A percentile compares a stretch with the other conserved stretches of the same genome.
Conservation (phyloP, 2,113 vertebrate genomes). For the Tetrax tetrax region DNA sequence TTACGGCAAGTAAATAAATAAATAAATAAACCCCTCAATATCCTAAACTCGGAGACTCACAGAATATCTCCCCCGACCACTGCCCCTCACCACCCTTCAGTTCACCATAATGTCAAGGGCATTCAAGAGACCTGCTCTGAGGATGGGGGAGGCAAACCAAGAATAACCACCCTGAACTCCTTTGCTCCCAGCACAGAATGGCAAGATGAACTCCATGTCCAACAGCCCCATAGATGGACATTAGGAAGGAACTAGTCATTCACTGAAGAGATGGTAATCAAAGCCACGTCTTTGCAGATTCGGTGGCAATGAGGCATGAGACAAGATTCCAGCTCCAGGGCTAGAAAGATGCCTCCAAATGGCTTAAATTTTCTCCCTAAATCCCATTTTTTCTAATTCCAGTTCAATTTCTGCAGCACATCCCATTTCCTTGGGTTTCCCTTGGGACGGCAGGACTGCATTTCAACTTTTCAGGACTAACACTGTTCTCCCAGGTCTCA, state of each 20-base stretch:
- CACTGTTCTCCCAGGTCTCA: neutral
- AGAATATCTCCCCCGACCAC: neutral
- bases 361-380: neutral
- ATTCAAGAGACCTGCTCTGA: neutral
- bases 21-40: neutral
- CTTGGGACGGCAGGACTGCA: neutral
- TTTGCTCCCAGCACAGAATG: neutral
- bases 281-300: neutral
- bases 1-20: rapidly evolving
- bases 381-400: neutral
- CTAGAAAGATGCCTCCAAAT: neutral
- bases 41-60: neutral
- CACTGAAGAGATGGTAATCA: neutral
- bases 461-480: neutral
- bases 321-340: neutral
- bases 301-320: neutral
- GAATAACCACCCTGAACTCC: neutral
- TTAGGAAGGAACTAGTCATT: neutral
- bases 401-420: neutral
- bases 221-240: neutral
- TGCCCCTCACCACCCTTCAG: neutral
- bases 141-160: neutral
- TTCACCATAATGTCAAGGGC: neutral
- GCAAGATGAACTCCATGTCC: neutral
- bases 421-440: neutral